A percentile compares a stretch with the other conserved stretches of the same genome.
Conservation (phyloP, 92 coral and sea anemone genomes). For the Diadumene lineata region DNA sequence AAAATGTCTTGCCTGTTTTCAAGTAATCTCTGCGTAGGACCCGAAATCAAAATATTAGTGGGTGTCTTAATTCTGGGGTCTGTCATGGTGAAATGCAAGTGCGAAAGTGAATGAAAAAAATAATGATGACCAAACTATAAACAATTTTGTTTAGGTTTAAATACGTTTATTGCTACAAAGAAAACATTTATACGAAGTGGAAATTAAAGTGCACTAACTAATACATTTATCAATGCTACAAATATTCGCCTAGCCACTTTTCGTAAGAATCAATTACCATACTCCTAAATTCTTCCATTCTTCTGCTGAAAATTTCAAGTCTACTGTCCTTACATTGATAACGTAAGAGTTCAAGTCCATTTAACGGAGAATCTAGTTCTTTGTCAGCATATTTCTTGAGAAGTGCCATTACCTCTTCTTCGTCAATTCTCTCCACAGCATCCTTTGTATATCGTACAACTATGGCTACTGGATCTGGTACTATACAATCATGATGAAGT, state of each 20-base stretch:
- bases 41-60: constrained; percentile 1
- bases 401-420: not conserved
- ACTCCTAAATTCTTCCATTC: not conserved
- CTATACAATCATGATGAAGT: not conserved
- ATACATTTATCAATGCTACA: not conserved
- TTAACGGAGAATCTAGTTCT: not conserved
- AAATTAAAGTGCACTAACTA: too few relatives aligned
- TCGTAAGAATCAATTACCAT: not conserved
- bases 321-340: constrained; percentile 12
- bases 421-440: not conserved
- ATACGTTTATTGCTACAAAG: too few relatives aligned
- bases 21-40: constrained; percentile 15
- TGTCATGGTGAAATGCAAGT: not conserved
- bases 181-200: too few relatives aligned
- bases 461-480: not conserved
- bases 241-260: not conserved
- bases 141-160: too few relatives aligned
- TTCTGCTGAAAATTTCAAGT: constrained; percentile 10
- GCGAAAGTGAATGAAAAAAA: not conserved
- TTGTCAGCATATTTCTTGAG: not conserved
- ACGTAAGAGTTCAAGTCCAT: constrained; percentile 7
- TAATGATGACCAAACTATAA: not conserved
- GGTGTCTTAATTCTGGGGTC: not conserved
- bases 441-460: not conserved
- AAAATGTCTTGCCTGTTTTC: constrained; percentile 22